Evolutionary conservation across 2,113 vertebrate genomes (phyloP).

Genomic region (Blennius ocellaris): DNA sequence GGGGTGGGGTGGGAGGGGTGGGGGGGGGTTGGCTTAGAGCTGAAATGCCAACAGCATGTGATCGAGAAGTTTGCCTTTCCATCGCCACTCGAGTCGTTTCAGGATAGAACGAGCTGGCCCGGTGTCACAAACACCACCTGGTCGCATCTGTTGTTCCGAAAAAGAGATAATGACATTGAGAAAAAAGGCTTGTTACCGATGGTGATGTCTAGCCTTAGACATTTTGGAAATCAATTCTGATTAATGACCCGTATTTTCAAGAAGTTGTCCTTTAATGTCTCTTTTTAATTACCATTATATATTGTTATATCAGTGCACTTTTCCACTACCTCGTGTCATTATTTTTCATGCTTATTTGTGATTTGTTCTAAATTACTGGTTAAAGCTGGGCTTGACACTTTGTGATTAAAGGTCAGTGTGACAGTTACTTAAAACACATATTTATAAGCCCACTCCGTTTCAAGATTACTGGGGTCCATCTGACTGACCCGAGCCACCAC

Average conservation of each 20-base stretch:
- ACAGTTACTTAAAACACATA: too few species aligned
- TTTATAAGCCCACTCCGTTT: too few species aligned
- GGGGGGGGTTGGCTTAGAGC: slow-evolving; percentile 26
- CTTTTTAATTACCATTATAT: not conserved
- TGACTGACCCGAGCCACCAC: too few species aligned
- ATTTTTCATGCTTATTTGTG: slow-evolving; percentile 6
- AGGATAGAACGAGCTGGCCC: slow-evolving; percentile 41
- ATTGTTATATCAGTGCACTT: not conserved
- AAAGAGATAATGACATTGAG: slow-evolving; percentile 21
- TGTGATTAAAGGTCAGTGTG: slow-evolving; percentile 18
- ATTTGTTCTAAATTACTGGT: slow-evolving; percentile 22
- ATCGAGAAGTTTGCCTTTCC: slow-evolving; percentile 33
- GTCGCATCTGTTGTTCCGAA: slow-evolving; percentile 52
- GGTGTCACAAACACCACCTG: slow-evolving; percentile 65
- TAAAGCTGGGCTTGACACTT: slow-evolving; percentile 13
- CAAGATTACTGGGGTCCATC: too few species aligned
- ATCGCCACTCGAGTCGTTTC: slow-evolving; percentile 54
- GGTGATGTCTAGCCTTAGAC: not conserved
- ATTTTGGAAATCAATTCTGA: not conserved
- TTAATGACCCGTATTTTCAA: not conserved
- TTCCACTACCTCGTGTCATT: slow-evolving; percentile 7
- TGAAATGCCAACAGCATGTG: slow-evolving; percentile 58
- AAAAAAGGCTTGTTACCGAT: slow-evolving; percentile 8
- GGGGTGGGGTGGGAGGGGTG: slow-evolving; percentile 17
- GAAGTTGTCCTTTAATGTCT: not conserved